These are phyloP conservation scores for Argya squamiceps DNA, from an alignment of 2,797 vertebrate species.

Conservation along the genomic window DNA sequence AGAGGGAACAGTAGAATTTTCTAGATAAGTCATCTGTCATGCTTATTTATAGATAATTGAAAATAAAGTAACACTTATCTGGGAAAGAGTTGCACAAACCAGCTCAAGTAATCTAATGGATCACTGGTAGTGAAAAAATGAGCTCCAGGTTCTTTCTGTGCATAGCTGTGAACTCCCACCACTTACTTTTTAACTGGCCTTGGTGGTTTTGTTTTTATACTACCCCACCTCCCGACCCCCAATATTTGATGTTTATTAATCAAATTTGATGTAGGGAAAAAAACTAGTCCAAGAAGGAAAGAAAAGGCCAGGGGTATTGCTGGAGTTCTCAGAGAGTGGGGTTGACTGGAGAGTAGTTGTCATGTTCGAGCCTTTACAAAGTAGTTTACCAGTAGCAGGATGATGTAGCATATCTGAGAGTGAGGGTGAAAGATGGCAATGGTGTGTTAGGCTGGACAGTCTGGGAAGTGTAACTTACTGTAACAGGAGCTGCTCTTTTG, in stretches of 20 bases:
- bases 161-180: not conserved
- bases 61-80: not conserved
- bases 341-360: not conserved
- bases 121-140: not conserved
- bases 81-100: not conserved
- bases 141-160: not conserved
- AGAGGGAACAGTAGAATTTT: not conserved
- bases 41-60: not conserved
- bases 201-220: not conserved
- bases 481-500: not conserved
- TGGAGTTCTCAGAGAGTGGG: not conserved
- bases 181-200: not conserved
- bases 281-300: not conserved
- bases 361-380: not conserved
- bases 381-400: not conserved
- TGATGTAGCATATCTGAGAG: not conserved
- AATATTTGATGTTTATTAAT: not conserved
- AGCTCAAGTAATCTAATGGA: not conserved
- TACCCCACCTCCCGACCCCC: rapidly evolving
- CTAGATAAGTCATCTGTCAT: not conserved
- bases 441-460: not conserved
- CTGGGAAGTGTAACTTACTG: not conserved
- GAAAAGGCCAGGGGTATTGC: not conserved
- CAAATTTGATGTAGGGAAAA: not conserved
- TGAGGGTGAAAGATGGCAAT: not conserved